Base-by-base conservation (phyloP, 2,113 vertebrate genomes). In the Sapayoa aenigma region DNA sequence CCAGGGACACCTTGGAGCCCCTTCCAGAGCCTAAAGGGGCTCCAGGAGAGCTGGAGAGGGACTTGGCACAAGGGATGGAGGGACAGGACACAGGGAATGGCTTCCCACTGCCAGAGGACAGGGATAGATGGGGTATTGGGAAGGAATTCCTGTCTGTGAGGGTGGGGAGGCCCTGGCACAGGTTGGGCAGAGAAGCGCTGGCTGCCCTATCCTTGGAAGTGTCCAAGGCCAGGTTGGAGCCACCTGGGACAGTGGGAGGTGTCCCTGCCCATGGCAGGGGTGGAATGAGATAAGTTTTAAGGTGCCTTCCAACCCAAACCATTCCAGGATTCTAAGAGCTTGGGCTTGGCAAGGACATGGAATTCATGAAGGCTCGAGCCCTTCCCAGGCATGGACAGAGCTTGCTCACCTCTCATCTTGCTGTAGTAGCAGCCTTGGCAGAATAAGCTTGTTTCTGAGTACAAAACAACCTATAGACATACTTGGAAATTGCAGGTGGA, bases 211-310 rank as follows among this genome's bases (percentile, higher is more conserved):
- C 73, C 22, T 33, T 86, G 83, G 39, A 2, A 78, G 28, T 46
- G 53, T 3, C 24, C 19, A 4, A 49, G 60, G 17, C 9, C 46
- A 52, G 46, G 63, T 0, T 71, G 65, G 28, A 62, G 0, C 2
- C 8, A 0, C 2, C 8, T 87, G 85, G 35, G 6, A 2, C 0
- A 41, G 9, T 37, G 52, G 52, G 3, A 58, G 33, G 18, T 37
- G 27, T 66, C 52, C 22, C 44, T 89, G 27, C 6, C 6, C 25
- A 5, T 56, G 31, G 22, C 31, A 56, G 30, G 5, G 22, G 17
- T 35, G 52, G 12, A 0, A 30, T 1, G 11, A 11, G 8, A 16
- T 33, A 12, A 1, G 1, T 18, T 66, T 28, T 23, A 11, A 23
- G 3, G 3, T 41, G 4, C 8, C 2, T 75, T 35, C 4, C 14